phyloP scores from a whole-genome alignment of 2,888 invertebrate species.

The Mimumesa dahlbomi region DNA sequence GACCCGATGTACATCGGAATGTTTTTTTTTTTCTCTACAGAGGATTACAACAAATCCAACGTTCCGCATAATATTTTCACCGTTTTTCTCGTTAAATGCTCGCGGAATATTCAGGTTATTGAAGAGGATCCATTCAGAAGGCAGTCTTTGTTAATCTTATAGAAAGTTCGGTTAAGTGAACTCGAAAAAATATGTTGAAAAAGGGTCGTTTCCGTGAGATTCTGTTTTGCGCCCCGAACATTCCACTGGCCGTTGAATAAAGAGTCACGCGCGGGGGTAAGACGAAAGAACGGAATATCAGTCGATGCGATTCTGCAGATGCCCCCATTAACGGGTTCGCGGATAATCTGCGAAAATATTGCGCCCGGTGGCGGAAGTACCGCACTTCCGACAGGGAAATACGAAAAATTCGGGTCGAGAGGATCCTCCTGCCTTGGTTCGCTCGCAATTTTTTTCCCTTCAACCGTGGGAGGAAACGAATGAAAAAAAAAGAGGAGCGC shows the following conservation, averaged over 20 bases:
- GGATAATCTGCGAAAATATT: slow-evolving; percentile 61
- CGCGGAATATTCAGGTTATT: too few species aligned
- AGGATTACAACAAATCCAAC: too few species aligned
- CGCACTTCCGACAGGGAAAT: slow-evolving; percentile 55
- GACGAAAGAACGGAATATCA: slow-evolving; percentile 24
- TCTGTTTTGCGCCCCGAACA: background rate
- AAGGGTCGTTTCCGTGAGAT: background rate
- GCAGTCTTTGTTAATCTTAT: slow-evolving; percentile 1
- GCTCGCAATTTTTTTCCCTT: slow-evolving; percentile 60
- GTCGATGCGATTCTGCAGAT: slow-evolving; percentile 25
- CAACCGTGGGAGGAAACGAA: slow-evolving; percentile 42
- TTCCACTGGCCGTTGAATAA: background rate
- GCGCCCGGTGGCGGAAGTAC: slow-evolving; percentile 48
- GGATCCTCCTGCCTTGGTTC: slow-evolving; percentile 61
- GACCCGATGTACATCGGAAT: too few species aligned
- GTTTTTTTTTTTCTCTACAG: too few species aligned
- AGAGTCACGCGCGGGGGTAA: background rate
- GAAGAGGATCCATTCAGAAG: too few species aligned
- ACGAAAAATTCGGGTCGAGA: slow-evolving; percentile 64
- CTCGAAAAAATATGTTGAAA: background rate
- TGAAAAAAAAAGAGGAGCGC: slow-evolving; percentile 38
- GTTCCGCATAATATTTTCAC: too few species aligned
- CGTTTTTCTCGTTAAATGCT: background rate
- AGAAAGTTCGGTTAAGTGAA: background rate
- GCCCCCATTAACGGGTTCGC: slow-evolving; percentile 39